Evolutionary conservation across 2,888 invertebrate genomes (phyloP), one percentile per base, ranked within the genome.

Genomic region (Agrochola lota): DNA sequence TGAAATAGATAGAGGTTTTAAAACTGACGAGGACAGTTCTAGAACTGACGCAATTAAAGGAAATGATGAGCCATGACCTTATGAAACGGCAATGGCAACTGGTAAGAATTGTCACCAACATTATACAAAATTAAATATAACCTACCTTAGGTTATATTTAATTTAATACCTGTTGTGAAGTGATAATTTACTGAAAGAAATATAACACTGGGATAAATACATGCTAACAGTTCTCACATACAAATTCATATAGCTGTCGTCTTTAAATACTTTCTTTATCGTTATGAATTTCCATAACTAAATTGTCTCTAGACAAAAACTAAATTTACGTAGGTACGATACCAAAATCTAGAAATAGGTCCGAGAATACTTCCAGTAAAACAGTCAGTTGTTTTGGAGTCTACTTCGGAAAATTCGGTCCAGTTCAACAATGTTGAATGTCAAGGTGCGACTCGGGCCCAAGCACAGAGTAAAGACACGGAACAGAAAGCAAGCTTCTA

Each of bases 351-450:
- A 75, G n/a, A 35, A 30, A n/a, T 17, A n/a, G n/a, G 9, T 5
- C 40, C 9, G n/a, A 49, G 12, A 49, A 57, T 26, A 43, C 9
- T 52, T 68, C n/a, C 26, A 15, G 52, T 52, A 15, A 40, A n/a
- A 62, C 49, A 20, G 55, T 9, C 15, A 43, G 46, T 35, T 40
- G 55, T 46, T 63, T 23, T 23, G 67, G 30, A 52, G 78, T 67
- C 52, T 67, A 70, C 46, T 72, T 72, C n/a, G n/a, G 12, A 35
- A 66, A 83, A 82, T 35, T 83, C 83, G 83, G 86, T 84, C 83
- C 85, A 84, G 83, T 85, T 85, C 77, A 71, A 40, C 62, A 49
- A 66, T 55, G 71, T 62, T 69, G 84, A 86, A 83, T 86, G 86
- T 74, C 74, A 83, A 59, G 84, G 71, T 46, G 64, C 15, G 26